Evolutionary conservation across 2,888 invertebrate genomes (phyloP), one percentile per base, ranked within the genome.

Genomic region (Sphaerophoria taeniata): DNA sequence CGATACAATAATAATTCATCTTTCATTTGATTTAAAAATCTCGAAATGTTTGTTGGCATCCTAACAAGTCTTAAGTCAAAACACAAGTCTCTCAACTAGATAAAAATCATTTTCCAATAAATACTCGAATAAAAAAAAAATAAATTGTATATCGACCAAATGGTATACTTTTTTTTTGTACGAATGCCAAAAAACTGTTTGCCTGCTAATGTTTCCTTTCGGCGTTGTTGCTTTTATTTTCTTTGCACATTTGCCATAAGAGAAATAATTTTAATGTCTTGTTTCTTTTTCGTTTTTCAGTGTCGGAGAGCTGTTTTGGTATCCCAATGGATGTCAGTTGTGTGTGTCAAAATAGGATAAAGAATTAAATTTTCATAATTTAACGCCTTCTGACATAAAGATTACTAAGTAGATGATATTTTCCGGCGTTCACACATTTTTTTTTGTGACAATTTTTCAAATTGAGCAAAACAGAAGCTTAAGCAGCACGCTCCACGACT

Each of bases 181-280:
- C 31, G 36, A 60, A n/a, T 81, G 81, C 81, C 81, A 81, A 81
- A 81, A 79, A 72, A 73, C 63, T 9, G 58, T 70, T 71, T 55
- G 70, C 55, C 70, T n/a, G 61, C 51, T 60, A 67, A 67, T 67
- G 24, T 67, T 53, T 67, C 39, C 39, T 39, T 60, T 63, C 31
- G 56, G 45, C 14, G 7, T 65, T 65, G 12, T n/a, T 51, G 24
- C 24, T 43, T 49, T 58, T 39, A n/a, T 47, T 47, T n/a, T 6
- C 14, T 47, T 12, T 58, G 58, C 43, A 43, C 43, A 43, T 43
- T 43, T 43, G 6, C 36, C 24, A 53, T 16, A 24, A 24, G 39
- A 53, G 31, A 53, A 53, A 43, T 2, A 39, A 33, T 39, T 51
- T 14, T 47, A 14, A 51, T 39, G 36, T 2, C 36, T 11, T 67